Evolutionary conservation across 2,113 vertebrate species (phyloP).

Genomic region (Mus pahari): DNA sequence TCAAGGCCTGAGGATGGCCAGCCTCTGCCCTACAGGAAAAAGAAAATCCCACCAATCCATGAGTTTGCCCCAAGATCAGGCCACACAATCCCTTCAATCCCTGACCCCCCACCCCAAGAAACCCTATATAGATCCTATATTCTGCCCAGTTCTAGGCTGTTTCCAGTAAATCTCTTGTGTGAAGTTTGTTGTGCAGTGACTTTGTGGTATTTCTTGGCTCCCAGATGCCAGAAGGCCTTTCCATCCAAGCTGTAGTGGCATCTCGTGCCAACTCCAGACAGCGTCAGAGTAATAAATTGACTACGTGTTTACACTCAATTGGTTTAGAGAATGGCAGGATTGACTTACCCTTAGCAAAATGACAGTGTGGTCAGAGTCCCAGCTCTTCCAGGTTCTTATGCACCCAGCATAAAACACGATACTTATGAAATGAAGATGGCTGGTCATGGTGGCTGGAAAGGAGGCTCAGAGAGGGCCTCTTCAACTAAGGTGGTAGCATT

Average conservation of each 20-base stretch:
- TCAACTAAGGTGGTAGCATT: background rate
- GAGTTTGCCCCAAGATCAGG: background rate
- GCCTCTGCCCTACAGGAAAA: background rate
- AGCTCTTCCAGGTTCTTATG: background rate
- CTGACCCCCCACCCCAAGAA: background rate
- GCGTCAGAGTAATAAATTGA: background rate
- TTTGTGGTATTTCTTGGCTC: background rate
- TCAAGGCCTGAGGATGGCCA: background rate
- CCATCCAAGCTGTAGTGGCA: background rate
- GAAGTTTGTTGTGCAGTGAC: background rate
- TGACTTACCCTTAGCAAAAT: background rate
- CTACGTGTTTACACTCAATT: background rate
- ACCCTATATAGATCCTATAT: background rate
- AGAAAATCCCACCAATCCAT: background rate
- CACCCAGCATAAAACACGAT: background rate
- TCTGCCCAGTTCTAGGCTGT: background rate
- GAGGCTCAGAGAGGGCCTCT: background rate
- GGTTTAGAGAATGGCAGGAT: background rate
- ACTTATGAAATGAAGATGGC: background rate
- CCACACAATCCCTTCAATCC: background rate
- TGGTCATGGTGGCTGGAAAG: background rate
- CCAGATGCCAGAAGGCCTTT: background rate
- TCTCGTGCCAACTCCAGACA: background rate
- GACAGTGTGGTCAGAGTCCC: background rate
- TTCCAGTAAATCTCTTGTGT: background rate